phyloP scores from a whole-genome alignment of 2,888 invertebrate species.

The Chymomyza caudatula region DNA sequence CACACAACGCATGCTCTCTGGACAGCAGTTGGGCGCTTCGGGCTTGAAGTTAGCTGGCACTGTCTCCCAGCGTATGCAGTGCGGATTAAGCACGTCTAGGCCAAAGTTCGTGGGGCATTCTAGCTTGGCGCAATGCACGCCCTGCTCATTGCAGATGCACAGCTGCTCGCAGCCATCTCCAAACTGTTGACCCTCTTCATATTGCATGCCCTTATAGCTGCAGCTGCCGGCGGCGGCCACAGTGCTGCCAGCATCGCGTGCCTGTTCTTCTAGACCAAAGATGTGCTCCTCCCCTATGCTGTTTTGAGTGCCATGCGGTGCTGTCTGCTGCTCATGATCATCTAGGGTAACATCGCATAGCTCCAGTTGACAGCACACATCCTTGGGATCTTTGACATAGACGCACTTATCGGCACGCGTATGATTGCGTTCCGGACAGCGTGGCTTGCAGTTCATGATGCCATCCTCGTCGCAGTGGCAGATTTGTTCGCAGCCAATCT shows the following conservation, averaged over 20 bases:
- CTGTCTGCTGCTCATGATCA: slow-evolving; percentile 82
- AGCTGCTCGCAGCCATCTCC: slow-evolving; percentile 89
- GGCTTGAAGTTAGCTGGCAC: slow-evolving; percentile 85
- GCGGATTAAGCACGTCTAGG: slow-evolving; percentile 89
- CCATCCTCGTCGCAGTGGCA: slow-evolving; percentile 88
- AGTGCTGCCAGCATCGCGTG: slow-evolving; percentile 58
- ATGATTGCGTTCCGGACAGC: slow-evolving; percentile 81
- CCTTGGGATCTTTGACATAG: slow-evolving; percentile 88
- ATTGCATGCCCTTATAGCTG: slow-evolving; percentile 70
- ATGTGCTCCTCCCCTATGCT: slow-evolving; percentile 52
- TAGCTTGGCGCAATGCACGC: slow-evolving; percentile 87
- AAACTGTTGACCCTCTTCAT: slow-evolving; percentile 84
- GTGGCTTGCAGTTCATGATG: slow-evolving; percentile 85
- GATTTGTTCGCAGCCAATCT: slow-evolving; percentile 88
- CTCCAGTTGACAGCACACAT: slow-evolving; percentile 90
- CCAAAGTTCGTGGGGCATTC: slow-evolving; percentile 92
- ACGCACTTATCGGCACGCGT: slow-evolving; percentile 86
- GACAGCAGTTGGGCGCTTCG: slow-evolving; percentile 88
- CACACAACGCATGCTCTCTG: slow-evolving; percentile 86
- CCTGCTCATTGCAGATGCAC: slow-evolving; percentile 86
- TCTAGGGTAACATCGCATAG: slow-evolving; percentile 91
- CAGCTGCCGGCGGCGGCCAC: slow-evolving; percentile 45
- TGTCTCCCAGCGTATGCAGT: slow-evolving; percentile 92
- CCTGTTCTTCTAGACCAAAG: slow-evolving; percentile 65
- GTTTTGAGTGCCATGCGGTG: slow-evolving; percentile 53